These are phyloP conservation scores for Cydia fagiglandana DNA, from an alignment of 1,140 invertebrate genomes.

Conservation along the genomic window DNA sequence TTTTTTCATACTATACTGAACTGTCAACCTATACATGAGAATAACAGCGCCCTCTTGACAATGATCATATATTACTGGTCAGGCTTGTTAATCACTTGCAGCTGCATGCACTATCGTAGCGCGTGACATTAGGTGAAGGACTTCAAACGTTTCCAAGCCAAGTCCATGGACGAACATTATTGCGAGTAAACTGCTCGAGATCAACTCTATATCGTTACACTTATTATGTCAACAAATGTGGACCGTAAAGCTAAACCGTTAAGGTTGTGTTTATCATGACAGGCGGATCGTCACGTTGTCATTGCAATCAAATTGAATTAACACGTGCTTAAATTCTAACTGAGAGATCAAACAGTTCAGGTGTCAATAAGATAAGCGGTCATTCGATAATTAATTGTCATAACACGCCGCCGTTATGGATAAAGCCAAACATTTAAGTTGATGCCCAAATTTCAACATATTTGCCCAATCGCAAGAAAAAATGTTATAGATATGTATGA, in stretches of 20 bases:
- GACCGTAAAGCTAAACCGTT: not conserved
- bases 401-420: constrained; percentile 33
- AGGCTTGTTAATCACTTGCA: not conserved
- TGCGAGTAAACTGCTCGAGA: constrained; percentile 10
- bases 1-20: too few relatives aligned
- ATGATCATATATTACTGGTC: too few relatives aligned
- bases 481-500: not conserved
- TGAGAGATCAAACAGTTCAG: constrained; percentile 39
- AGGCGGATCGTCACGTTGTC: constrained; percentile 16
- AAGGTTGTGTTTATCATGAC: constrained; percentile 35
- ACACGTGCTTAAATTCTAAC: constrained; percentile 28
- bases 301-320: constrained; percentile 25
- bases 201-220: constrained; percentile 8
- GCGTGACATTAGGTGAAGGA: constrained; percentile 16
- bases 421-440: not conserved
- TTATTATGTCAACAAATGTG: not conserved
- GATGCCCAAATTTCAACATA: not conserved
- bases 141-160: constrained; percentile 16
- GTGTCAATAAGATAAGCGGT: constrained; percentile 51
- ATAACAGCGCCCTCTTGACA: too few relatives aligned
- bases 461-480: not conserved
- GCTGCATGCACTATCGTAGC: not conserved
- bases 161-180: not conserved
- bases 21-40: too few relatives aligned
- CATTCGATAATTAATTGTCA: constrained; percentile 42